phyloP scores from a whole-genome alignment of 2,888 invertebrate species.

The Dendrolimus pini region DNA sequence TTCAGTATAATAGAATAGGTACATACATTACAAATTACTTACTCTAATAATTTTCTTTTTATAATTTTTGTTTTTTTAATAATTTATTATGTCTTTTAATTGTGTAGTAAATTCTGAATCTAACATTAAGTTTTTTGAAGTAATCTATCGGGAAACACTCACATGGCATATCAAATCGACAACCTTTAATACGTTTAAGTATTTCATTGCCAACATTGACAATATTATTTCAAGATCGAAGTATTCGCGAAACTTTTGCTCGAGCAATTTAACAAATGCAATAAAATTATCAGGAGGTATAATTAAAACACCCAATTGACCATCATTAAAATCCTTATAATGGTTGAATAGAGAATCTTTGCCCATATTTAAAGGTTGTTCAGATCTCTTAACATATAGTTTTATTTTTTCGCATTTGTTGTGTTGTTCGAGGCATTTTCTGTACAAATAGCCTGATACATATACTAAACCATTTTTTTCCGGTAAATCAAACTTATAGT shows the following conservation, averaged over 20 bases:
- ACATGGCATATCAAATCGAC: slow-evolving; percentile 4
- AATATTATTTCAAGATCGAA: not conserved
- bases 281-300: slow-evolving; percentile 4
- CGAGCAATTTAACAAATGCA: slow-evolving; percentile 1
- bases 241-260: slow-evolving; percentile 1
- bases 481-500: slow-evolving; percentile 11
- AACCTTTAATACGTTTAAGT: not conserved
- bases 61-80: slow-evolving; percentile 3
- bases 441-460: slow-evolving; percentile 10
- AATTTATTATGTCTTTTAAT: slow-evolving; percentile 3
- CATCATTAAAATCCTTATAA: slow-evolving; percentile 1
- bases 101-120: slow-evolving; percentile 4
- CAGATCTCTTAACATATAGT: slow-evolving; percentile 5
- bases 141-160: slow-evolving; percentile 4
- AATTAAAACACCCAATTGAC: slow-evolving; percentile 2
- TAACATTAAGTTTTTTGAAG: slow-evolving; percentile 3
- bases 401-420: slow-evolving; percentile 9
- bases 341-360: slow-evolving; percentile 4
- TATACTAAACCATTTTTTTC: slow-evolving; percentile 9
- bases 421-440: slow-evolving; percentile 9
- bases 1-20: not conserved
- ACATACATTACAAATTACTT: slow-evolving; percentile 2
- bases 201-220: slow-evolving; percentile 1
- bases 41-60: slow-evolving; percentile 1
- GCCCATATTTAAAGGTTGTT: slow-evolving; percentile 5